Conservation (phyloP, 2,113 vertebrate genomes). For the Lophotis ruficrista region DNA sequence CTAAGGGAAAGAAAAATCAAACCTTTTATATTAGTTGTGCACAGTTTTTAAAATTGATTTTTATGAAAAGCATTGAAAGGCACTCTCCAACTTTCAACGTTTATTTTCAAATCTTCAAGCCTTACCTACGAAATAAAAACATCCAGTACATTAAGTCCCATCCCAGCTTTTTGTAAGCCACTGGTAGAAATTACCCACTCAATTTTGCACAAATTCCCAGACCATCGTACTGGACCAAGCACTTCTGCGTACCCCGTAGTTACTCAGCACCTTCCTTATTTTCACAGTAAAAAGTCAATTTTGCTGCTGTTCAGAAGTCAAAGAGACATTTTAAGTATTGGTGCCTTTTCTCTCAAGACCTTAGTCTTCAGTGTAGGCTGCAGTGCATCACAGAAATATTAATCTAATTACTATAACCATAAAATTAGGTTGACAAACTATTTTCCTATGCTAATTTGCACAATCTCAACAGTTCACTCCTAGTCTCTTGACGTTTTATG, state of each 20-base stretch:
- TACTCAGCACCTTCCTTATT: neutral
- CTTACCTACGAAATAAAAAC: accelerated
- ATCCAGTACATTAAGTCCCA: neutral
- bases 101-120: neutral
- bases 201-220: neutral
- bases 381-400: neutral
- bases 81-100: neutral
- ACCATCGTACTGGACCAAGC: accelerated
- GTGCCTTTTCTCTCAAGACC: neutral
- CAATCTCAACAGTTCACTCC: neutral
- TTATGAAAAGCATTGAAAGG: neutral
- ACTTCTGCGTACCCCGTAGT: neutral
- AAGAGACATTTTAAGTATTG: neutral
- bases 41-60: neutral
- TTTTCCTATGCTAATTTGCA: neutral
- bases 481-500: neutral
- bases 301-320: neutral
- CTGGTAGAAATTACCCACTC: neutral
- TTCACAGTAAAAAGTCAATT: neutral
- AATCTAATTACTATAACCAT: neutral
- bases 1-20: neutral
- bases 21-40: neutral
- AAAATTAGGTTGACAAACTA: neutral
- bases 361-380: neutral
- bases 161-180: neutral